phyloP scores from a whole-genome alignment of 2,113 vertebrate species.

The Azemiops feae region DNA sequence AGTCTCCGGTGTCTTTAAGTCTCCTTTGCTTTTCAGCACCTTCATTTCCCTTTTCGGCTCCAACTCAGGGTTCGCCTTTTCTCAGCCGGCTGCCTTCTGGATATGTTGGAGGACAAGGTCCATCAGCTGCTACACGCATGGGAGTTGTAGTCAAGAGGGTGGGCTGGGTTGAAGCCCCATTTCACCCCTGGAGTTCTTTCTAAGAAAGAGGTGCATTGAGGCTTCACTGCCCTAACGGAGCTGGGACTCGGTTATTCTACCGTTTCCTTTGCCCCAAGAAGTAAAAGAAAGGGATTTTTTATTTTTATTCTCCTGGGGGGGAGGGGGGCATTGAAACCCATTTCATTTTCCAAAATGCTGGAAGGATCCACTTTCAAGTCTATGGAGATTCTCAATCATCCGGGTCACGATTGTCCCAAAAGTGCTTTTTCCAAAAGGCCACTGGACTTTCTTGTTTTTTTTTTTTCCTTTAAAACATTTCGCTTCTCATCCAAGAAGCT shows the following conservation, averaged over 20 bases:
- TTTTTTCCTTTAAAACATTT: neutral
- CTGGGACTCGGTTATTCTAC: neutral
- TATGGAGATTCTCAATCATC: neutral
- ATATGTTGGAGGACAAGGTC: neutral
- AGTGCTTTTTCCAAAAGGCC: neutral
- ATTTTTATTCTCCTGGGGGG: no score
- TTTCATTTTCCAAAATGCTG: neutral
- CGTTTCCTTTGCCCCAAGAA: neutral
- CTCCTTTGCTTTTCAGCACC: neutral
- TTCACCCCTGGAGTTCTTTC: neutral
- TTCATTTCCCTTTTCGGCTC: neutral
- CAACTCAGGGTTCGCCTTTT: neutral
- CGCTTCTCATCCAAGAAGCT: neutral
- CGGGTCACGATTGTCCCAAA: no score
- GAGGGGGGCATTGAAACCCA: neutral
- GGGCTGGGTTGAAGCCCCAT: neutral
- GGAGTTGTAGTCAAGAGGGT: neutral
- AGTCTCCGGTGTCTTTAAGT: neutral
- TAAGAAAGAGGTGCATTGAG: neutral
- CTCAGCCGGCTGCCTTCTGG: neutral
- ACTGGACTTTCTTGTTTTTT: neutral
- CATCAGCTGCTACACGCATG: neutral
- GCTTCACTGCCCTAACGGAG: neutral
- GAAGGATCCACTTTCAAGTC: neutral
- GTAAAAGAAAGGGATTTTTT: neutral